A percentile compares a stretch with the other conserved stretches of the same genome.
Conservation (phyloP, 1,140 invertebrate species). For the Patella vulgata region DNA sequence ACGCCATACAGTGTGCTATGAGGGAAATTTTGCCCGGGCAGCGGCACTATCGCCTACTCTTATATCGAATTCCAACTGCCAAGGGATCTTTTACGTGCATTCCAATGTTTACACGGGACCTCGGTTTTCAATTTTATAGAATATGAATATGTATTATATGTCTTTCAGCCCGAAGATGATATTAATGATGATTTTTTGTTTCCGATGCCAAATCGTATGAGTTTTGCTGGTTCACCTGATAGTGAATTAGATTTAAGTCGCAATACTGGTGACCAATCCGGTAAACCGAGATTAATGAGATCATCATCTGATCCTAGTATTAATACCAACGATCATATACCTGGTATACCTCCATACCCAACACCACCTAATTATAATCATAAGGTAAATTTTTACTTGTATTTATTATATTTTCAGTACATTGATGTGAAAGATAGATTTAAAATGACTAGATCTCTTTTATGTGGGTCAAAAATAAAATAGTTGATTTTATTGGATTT, state of each 20-base stretch:
- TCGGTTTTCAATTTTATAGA: too few relatives aligned
- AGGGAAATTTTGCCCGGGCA: too few relatives aligned
- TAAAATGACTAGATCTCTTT: too few relatives aligned
- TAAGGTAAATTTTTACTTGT: conserved; percentile 26
- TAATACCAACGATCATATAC: conserved; percentile 73
- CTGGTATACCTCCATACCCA: conserved; percentile 78
- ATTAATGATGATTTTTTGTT: conserved; percentile 90
- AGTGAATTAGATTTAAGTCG: conserved; percentile 81
- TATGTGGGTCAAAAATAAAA: too few relatives aligned
- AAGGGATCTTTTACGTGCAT: too few relatives aligned
- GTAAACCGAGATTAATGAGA: conserved; percentile 52
- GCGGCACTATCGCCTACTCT: too few relatives aligned
- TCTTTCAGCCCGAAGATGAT: conserved; percentile 67
- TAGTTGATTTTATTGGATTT: too few relatives aligned
- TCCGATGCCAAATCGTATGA: conserved; percentile 94
- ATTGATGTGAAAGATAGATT: too few relatives aligned
- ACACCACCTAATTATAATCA: conserved; percentile 65
- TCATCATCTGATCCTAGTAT: conserved; percentile 74
- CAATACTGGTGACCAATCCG: conserved; percentile 57
- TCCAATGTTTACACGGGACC: too few relatives aligned
- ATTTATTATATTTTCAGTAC: not conserved
- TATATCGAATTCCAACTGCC: too few relatives aligned
- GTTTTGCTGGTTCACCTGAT: conserved; percentile 95
- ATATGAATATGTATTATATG: too few relatives aligned
- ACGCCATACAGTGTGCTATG: too few relatives aligned